phyloP scores from a whole-genome alignment of 2,113 vertebrate species.

The Trachemys scripta region DNA sequence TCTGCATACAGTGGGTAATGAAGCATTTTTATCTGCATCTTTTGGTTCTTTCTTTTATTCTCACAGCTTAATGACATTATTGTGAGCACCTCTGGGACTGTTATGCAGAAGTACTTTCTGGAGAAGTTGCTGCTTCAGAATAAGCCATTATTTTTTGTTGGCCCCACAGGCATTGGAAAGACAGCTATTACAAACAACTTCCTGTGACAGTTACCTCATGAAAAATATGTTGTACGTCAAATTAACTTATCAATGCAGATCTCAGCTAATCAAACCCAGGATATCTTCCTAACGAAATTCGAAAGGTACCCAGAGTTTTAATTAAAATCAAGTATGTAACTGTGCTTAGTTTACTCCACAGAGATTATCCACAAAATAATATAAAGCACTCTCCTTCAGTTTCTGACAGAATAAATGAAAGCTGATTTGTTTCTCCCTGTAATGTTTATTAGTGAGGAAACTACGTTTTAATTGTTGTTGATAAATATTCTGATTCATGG shows the following conservation, averaged over 20 bases:
- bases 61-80: slow-evolving; percentile 82
- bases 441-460: slow-evolving; percentile 77
- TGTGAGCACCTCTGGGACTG: slow-evolving; percentile 77
- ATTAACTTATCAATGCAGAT: slow-evolving; percentile 81
- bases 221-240: slow-evolving; percentile 86
- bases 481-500: slow-evolving; percentile 83
- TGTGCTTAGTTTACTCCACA: slow-evolving; percentile 77
- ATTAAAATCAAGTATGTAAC: slow-evolving; percentile 86
- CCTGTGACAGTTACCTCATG: slow-evolving; percentile 83
- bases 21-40: slow-evolving; percentile 81
- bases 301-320: slow-evolving; percentile 86
- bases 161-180: slow-evolving; percentile 81
- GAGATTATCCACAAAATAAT: slow-evolving; percentile 80
- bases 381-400: slow-evolving; percentile 66
- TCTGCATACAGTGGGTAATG: slow-evolving; percentile 72
- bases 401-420: slow-evolving; percentile 84
- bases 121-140: slow-evolving; percentile 83
- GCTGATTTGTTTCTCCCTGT: slow-evolving; percentile 80
- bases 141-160: slow-evolving; percentile 85
- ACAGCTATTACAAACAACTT: slow-evolving; percentile 81
- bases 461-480: slow-evolving; percentile 80
- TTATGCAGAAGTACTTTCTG: slow-evolving; percentile 82
- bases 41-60: slow-evolving; percentile 75
- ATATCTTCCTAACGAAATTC: slow-evolving; percentile 81
- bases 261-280: slow-evolving; percentile 82